phyloP scores from a whole-genome alignment of 2,113 vertebrate species.

The Prietella phreatophila region DNA sequence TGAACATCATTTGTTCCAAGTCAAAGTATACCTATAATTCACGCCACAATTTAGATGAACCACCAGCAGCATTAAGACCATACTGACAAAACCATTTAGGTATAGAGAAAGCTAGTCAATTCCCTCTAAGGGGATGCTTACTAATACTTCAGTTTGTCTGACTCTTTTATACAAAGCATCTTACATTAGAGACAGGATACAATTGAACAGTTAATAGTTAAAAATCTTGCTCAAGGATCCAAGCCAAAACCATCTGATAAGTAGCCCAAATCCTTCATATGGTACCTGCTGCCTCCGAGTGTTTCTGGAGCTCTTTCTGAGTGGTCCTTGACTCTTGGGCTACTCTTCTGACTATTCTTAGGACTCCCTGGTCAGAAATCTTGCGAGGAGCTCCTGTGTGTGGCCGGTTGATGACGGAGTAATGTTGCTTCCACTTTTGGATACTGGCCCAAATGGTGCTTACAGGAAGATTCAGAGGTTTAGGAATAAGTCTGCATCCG shows the following conservation, averaged over 20 bases:
- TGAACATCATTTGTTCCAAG: neutral
- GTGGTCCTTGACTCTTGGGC: no score
- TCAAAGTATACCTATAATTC: neutral
- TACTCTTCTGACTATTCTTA: no score
- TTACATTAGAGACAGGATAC: neutral
- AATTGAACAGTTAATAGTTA: neutral
- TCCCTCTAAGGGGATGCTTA: neutral
- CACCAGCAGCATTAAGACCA: neutral
- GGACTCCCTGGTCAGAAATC: no score
- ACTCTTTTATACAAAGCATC: neutral
- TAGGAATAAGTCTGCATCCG: no score
- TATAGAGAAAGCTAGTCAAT: neutral
- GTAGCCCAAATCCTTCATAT: no score
- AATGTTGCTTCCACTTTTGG: no score
- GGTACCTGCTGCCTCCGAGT: no score
- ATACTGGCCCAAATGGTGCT: no score
- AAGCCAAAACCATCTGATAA: neutral
- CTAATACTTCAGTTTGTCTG: neutral
- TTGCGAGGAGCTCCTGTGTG: no score
- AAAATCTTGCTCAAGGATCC: neutral
- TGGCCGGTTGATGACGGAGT: no score
- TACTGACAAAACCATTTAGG: neutral
- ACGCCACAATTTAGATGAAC: neutral
- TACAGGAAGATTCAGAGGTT: no score
- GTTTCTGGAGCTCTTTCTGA: no score